Base-by-base conservation (phyloP, 2,888 invertebrate genomes). In the Disparrhopalites patrizii region DNA sequence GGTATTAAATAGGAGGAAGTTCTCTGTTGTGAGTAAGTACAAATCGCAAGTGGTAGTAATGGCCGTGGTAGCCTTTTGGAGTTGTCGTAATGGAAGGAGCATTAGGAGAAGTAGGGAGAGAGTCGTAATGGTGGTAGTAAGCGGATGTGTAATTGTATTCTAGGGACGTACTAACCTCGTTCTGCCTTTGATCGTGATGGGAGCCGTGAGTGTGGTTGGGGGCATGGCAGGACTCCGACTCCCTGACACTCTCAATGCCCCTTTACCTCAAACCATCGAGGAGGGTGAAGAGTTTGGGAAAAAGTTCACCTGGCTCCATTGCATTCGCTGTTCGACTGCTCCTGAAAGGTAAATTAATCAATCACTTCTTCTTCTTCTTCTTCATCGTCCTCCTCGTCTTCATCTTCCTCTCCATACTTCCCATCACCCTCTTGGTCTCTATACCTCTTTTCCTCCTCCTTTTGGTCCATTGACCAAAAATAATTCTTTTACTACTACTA, bases 281-380 rank as follows among this genome's bases (percentile, higher is more conserved):
- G 93, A 93, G 78, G 92, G 92, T 1, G 93, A 93, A 78, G 85
- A 87, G 75, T 91, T 92, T 77, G 92, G 91, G 33, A 90, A 89
- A 79, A 84, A 90, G 76, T 92, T 91, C 87, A 85, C 85, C 0
- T 83, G 87, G 70, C 82, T 85, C 33, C 90, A 91, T 78, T 92
- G 90, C 76, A 81, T 86, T 67, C 82, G 84, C 63, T 91, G 91
- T 77, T 63, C 63, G n/a, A n/a, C n/a, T 58, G 68, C 60, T 55
- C 50, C 64, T 52, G 62, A 57, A 58, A 73, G 70, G 68, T 70
- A 60, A 62, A 47, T 64, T 56, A 56, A 64, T 54, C 61, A 61
- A 61, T 61, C 61, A 61, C 58, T 28, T 43, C 30, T 52, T 43
- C 55, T 47, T 58, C 50, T 31, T 27, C 40, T 57, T 40, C 15